Base-by-base conservation (phyloP, 2,797 vertebrate genomes). In the Sebastes aleutianus region DNA sequence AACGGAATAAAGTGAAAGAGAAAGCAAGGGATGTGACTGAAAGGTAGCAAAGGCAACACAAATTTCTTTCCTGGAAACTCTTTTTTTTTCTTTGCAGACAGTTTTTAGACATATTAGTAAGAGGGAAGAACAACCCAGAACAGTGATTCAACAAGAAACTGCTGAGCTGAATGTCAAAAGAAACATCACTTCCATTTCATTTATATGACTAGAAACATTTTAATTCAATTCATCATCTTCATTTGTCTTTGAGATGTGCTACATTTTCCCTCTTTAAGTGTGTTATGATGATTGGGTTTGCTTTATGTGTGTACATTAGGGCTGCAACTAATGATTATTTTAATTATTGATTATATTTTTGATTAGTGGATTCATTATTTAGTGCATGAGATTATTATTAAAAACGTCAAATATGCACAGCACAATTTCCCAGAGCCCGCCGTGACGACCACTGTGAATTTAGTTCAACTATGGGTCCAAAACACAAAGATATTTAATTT, bases 41-140 rank as follows among this genome's bases (percentile, higher is more conserved):
- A 78, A 86, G 80, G 83, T 65, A 90, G 85, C 80, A 63, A 82
- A 91, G 82, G 81, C 24, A 78, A 79, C 63, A 80, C 10, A 74
- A 78, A 78, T 65, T 63, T 82, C 50, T 74, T 76, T 81, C 16
- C 12, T 68, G 74, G 61, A 70, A 86, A 36, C 65, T 72, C 59
- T 53, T 66, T 77, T 76, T 70, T 32, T 75, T 22, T 77, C 29
- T 85, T 68, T 73, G 54, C 57, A 85, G 74, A 75, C 66, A 76
- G 61, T 62, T 79, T 79, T 39, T 29, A 72, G 32, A 78, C 29
- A 71, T 70, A 34, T 74, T 43, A 57, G 31, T 20, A 39, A 36
- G 18, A 62, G 61, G 62, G 63, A 73, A 70, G 14, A 76, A 76
- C 26, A 74, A 70, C 8, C 36, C 50, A 61, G 39, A 66, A 63